A percentile compares a stretch with the other conserved stretches of the same genome.
phyloP scores from a whole-genome alignment of 2,113 vertebrate genomes.

The Etheostoma spectabile region DNA sequence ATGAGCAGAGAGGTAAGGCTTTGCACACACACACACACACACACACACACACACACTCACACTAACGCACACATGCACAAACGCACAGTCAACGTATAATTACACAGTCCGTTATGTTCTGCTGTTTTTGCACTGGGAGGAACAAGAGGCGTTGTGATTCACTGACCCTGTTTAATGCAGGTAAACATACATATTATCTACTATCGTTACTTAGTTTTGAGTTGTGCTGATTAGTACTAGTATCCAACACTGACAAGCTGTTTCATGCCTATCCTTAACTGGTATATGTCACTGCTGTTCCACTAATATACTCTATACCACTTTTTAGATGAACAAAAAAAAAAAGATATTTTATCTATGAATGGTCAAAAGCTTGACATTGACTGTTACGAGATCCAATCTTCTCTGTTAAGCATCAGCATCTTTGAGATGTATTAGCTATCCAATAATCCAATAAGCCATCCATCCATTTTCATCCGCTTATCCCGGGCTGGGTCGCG shows the following conservation, averaged over 20 bases:
- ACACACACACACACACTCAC: not conserved
- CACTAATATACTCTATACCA: not conserved
- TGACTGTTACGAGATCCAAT: not conserved
- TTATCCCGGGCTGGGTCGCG: too few relatives aligned
- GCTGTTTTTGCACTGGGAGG: not conserved
- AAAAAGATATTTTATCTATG: not conserved
- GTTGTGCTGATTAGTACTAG: not conserved
- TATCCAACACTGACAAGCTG: not conserved
- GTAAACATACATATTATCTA: not conserved
- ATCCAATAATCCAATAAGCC: not conserved
- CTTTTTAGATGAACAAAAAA: not conserved
- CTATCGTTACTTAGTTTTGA: not conserved
- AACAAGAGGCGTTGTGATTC: not conserved
- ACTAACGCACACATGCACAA: not conserved
- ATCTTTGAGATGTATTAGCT: not conserved
- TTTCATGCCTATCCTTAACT: not conserved
- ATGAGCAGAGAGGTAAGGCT: slow-evolving; percentile 86
- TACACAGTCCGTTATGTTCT: not conserved
- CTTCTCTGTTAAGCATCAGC: not conserved
- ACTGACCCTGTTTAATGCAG: not conserved
- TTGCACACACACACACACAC: not conserved
- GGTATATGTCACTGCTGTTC: not conserved
- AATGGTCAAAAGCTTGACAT: not conserved
- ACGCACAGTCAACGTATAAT: too few relatives aligned
- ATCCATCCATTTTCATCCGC: too few relatives aligned